Base-by-base conservation (phyloP, 2,797 vertebrate genomes). In the Cirrhinus mrigala region DNA sequence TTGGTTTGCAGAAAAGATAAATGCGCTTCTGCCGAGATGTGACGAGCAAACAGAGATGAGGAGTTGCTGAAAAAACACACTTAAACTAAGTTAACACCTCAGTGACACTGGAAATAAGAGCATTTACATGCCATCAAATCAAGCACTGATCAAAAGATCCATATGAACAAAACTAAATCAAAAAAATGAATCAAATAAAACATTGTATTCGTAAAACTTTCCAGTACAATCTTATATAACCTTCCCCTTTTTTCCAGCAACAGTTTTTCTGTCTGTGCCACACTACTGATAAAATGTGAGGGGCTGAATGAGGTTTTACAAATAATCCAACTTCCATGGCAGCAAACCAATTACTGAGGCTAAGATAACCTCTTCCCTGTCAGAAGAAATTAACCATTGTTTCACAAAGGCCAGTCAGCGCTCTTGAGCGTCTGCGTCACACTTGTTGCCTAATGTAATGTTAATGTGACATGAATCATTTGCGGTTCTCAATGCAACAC, bases 391-490 rank as follows among this genome's bases (percentile, higher is more conserved):
- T 93, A 93, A 94, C 92, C 92, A 92, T 92, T 89, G 91, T 90
- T 93, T 94, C 93, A 93, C 90, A 90, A 80, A 82, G 90, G 89
- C 85, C 90, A 89, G 89, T 85, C 89, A 86, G 80, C 89, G 83
- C 88, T 90, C 90, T 92, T 88, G 90, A 93, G 93, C 93, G 92
- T 91, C 91, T 89, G 80, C 82, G 84, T 92, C 91, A 92, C 93
- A 90, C 92, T 88, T 87, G 91, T 93, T 92, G 88, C 91, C 88
- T 37, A 50, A 90, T 90, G 92, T 91, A 93, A 94, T 89, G 91
- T 93, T 94, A 94, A 94, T 95, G 94, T 94, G 93, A 92, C 95
- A 94, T 94, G 94, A 93, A 93, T 93, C 91, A 94, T 95, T 95
- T 94, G 94, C 94, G 93, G 92, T 92, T 94, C 92, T 93, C 89